A percentile compares a stretch with the other conserved stretches of the same genome.
Evolutionary conservation across 1,140 invertebrate species (phyloP).

Genomic region (Heliconius hermathena): DNA sequence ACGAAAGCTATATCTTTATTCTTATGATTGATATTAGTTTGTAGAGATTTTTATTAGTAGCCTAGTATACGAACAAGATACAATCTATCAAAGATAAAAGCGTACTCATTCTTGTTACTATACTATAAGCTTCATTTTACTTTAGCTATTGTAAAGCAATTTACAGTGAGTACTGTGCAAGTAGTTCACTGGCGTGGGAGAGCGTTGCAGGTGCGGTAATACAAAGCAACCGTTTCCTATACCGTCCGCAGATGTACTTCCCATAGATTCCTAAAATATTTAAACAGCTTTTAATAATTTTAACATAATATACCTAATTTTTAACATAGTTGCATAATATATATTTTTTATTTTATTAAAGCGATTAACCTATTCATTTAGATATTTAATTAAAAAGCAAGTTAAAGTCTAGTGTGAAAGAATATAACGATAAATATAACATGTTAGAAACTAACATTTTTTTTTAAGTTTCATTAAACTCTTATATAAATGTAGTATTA

Average conservation of each 20-base stretch:
- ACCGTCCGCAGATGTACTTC: conserved; percentile 62
- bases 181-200: conserved; percentile 69
- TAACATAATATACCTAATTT: background rate
- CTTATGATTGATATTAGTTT: conserved; percentile 7
- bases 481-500: no score
- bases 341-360: background rate
- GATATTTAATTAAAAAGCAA: no score
- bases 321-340: background rate
- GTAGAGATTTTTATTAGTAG: background rate
- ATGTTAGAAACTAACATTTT: no score
- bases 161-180: conserved; percentile 39
- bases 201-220: conserved; percentile 67
- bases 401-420: no score
- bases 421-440: no score
- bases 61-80: background rate
- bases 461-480: no score
- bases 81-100: background rate
- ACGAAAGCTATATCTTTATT: background rate
- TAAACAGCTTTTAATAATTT: background rate
- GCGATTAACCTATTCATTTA: no score
- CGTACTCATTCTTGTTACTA: background rate
- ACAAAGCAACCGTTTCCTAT: conserved; percentile 64
- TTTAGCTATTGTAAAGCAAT: conserved; percentile 26
- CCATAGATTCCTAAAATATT: conserved; percentile 47
- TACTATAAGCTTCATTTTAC: conserved; percentile 5